Base-by-base conservation (phyloP, 2,113 vertebrate species). In the Calidris pugnax region DNA sequence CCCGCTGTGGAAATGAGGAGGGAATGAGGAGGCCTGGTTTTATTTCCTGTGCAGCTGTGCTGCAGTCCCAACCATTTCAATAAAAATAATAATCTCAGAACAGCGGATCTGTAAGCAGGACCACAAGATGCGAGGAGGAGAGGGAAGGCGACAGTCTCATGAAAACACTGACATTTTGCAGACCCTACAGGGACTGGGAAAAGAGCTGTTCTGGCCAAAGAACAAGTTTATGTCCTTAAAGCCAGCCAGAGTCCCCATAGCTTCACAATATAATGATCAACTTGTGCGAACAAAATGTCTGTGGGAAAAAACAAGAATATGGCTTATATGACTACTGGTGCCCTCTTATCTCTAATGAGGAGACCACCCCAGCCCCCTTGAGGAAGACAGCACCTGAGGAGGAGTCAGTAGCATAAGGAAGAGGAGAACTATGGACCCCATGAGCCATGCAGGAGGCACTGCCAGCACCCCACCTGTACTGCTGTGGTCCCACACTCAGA, bases 11-110 rank as follows among this genome's bases (percentile, higher is more conserved):
- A 87, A 68, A 89, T 27, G 57, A 77, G 47, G 71, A 84, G 66
- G 62, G 86, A 96, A 63, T 26, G 68, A 84, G 50, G 75, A 9
- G 12, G 77, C 88, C 76, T 93, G 85, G 55, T 79, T 95, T 92
- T 97, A 93, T 93, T 95, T 96, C 95, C 90, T 95, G 90, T 95
- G 90, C 95, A 97, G 97, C 95, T 96, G 96, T 16, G 12, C 62
- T 0, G 9, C 91, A 71, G 94, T 89, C 71, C 71, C 0, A 2
- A 82, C 14, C 33, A 71, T 95, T 95, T 89, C 73, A 95, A 86
- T 92, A 87, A 90, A 95, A 97, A 85, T 62, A 95, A 87, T 82
- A 82, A 95, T 89, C 94, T 95, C 77, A n/a, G 62, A 93, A 72
- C 26, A 85, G 79, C 86, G 95, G 94, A 90, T 94, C 74, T 96